Evolutionary conservation across 2,113 vertebrate genomes (phyloP).

Genomic region (Azemiops feae): DNA sequence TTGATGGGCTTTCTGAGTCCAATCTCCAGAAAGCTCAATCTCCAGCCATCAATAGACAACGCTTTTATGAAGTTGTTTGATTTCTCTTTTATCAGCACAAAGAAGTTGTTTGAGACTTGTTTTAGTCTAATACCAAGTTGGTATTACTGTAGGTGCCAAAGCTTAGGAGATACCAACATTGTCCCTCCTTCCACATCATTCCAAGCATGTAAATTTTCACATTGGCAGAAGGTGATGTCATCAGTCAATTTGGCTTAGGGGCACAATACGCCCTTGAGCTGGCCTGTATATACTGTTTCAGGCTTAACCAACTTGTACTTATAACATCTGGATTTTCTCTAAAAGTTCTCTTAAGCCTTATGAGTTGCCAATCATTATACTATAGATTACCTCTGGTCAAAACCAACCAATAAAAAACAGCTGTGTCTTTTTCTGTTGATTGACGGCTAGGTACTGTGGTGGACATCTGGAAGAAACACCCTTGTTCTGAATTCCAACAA

Average conservation of each 20-base stretch:
- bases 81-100: not conserved
- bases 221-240: not conserved
- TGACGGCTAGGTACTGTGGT: not conserved
- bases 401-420: not conserved
- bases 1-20: not conserved
- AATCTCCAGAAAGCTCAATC: too few species aligned
- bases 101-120: not conserved
- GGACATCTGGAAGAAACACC: not conserved
- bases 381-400: not conserved
- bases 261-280: not conserved
- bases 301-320: not conserved
- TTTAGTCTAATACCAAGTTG: not conserved
- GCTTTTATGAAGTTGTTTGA: not conserved
- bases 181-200: not conserved
- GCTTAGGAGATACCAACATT: not conserved
- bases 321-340: not conserved
- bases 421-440: not conserved
- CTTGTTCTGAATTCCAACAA: not conserved
- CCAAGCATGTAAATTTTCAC: not conserved
- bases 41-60: not conserved
- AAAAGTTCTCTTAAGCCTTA: not conserved
- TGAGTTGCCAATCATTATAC: not conserved
- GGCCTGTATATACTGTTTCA: not conserved
- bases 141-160: not conserved
- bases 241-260: not conserved